These are phyloP conservation scores for Hypocryptadius cinnamomeus DNA, from an alignment of 2,113 vertebrate genomes.

Conservation along the genomic window DNA sequence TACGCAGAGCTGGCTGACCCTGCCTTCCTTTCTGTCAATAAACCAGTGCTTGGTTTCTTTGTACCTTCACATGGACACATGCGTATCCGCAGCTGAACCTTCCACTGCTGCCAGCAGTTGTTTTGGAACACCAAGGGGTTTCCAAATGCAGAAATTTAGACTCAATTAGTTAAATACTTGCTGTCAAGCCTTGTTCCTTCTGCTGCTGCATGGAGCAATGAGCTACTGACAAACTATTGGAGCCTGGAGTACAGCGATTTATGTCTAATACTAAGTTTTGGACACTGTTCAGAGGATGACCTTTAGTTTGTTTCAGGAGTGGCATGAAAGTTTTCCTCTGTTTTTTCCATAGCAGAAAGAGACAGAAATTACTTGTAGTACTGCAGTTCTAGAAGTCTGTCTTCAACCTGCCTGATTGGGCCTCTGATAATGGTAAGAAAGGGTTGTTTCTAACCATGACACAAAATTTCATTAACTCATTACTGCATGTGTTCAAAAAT, in stretches of 20 bases:
- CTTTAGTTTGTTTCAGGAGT: conserved; percentile 34
- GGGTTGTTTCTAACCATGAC: background rate
- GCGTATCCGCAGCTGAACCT: background rate
- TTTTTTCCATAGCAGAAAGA: background rate
- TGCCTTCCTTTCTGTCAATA: background rate
- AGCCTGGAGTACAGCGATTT: background rate
- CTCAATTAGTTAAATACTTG: conserved; percentile 6
- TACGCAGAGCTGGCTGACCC: background rate
- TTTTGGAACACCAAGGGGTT: background rate
- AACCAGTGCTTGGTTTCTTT: background rate
- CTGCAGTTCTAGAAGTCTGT: background rate
- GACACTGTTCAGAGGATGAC: conserved; percentile 43
- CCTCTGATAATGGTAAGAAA: background rate
- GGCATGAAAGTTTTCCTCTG: background rate
- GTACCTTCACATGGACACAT: background rate
- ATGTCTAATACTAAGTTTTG: conserved; percentile 11
- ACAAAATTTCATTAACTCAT: background rate
- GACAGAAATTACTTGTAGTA: background rate
- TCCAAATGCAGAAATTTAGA: background rate
- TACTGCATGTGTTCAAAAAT: background rate
- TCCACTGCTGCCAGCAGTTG: background rate
- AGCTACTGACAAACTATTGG: background rate
- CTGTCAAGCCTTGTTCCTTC: background rate
- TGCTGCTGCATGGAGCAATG: background rate
- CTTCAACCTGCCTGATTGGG: background rate